A percentile compares a stretch with the other conserved stretches of the same genome.
Evolutionary conservation across 2,888 invertebrate species (phyloP).

Genomic region (Drosophila fungiperda): DNA sequence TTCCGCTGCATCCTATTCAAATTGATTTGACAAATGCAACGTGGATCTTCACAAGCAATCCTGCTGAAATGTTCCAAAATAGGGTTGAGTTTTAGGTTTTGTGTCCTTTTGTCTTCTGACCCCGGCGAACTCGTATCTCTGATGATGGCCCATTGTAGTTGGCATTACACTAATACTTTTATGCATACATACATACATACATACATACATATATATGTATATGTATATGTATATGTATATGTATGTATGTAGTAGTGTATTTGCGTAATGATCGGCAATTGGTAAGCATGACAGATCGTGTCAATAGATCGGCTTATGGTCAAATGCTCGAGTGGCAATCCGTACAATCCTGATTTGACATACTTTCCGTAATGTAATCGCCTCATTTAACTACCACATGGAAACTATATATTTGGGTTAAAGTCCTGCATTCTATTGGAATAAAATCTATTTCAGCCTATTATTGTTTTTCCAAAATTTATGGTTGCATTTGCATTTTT

Average conservation of each 20-base stretch:
- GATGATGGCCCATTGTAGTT: slow-evolving; percentile 44
- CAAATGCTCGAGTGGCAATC: slow-evolving; percentile 1
- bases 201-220: background rate
- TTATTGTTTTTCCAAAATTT: background rate
- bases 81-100: slow-evolving; percentile 29
- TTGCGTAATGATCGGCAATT: slow-evolving; percentile 61
- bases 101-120: slow-evolving; percentile 37
- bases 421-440: background rate
- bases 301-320: slow-evolving; percentile 11
- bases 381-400: background rate
- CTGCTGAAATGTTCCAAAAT: slow-evolving; percentile 67
- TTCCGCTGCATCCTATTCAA: slow-evolving; percentile 52
- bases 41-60: slow-evolving; percentile 22
- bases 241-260: too few species aligned
- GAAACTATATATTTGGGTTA: background rate
- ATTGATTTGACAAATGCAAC: slow-evolving; percentile 62
- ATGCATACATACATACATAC: background rate
- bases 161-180: slow-evolving; percentile 10
- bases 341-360: slow-evolving; percentile 2
- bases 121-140: slow-evolving; percentile 5
- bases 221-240: too few species aligned
- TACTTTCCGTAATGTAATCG: background rate
- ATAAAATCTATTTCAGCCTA: background rate
- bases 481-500: background rate
- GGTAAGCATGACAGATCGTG: slow-evolving; percentile 8